Percentiles rank a stretch among this genome's conserved stretches.
Evolutionary conservation across 2,797 vertebrate genomes (phyloP).

Genomic region (Kryptopterus vitreolus): DNA sequence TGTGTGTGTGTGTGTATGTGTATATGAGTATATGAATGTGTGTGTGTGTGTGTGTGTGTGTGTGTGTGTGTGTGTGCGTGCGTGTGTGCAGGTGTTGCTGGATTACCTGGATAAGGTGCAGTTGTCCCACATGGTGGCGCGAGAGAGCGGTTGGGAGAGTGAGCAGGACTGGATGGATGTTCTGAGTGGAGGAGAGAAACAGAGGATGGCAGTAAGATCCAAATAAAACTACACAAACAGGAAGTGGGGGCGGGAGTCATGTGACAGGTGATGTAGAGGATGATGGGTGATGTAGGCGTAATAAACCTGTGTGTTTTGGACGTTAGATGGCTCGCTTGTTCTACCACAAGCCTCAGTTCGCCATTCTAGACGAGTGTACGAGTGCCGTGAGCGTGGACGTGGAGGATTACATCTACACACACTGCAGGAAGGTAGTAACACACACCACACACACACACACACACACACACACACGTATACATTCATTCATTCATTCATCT

Average conservation of each 20-base stretch:
- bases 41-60: not conserved
- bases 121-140: constrained; percentile 88
- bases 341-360: constrained; percentile 98
- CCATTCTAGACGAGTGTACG: constrained; percentile 96
- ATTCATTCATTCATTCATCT: not conserved
- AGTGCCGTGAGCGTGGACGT: constrained; percentile 98
- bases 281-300: not conserved
- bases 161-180: constrained; percentile 99
- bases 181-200: constrained; percentile 96
- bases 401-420: constrained; percentile 94
- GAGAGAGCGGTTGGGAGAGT: constrained; percentile 91
- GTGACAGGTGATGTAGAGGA: not conserved
- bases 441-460: not conserved
- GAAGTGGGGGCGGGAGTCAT: not conserved
- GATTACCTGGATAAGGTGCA: constrained; percentile 96
- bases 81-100: constrained; percentile 82
- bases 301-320: not conserved
- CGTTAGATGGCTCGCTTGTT: constrained; percentile 93
- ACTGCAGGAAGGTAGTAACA: constrained; percentile 85
- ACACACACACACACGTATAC: not conserved
- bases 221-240: not conserved
- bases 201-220: constrained; percentile 91
- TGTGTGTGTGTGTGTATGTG: too few relatives aligned
- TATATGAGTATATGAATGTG: not conserved
- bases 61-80: not conserved